Base-by-base conservation (phyloP, 2,113 vertebrate genomes). In the Zapornia atra region DNA sequence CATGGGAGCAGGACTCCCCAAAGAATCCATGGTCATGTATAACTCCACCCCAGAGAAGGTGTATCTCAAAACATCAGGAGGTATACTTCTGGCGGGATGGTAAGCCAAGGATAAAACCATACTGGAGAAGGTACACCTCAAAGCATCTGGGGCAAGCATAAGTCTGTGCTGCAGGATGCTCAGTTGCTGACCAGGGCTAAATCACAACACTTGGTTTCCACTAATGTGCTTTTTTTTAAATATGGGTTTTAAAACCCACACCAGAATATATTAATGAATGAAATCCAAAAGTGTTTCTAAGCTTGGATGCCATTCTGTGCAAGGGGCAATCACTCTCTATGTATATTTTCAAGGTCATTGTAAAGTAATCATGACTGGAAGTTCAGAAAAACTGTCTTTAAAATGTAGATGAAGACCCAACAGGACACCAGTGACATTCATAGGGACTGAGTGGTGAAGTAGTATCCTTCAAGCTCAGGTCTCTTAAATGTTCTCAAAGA, bases 381-480 rank as follows among this genome's bases (percentile, higher is more conserved):
- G 9, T 80, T 63, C 79, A 61, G 83, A 68, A 92, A 92, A 61
- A 46, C 63, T 44, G 79, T 86, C 89, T 63, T 88, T 82, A 96
- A 84, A 38, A 61, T 38, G 33, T 73, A 68, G 64, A 56, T 7
- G 15, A 94, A 91, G 80, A 93, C 90, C 51, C 19, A 84, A 61
- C 7, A 75, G 88, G 86, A 84, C 33, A 40, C 75, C 75, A 92
- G 48, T 61, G 84, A 82, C 81, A 77, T 34, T 95, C 15, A 11
- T 12, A 91, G 71, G 40, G 60, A 88, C 78, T 73, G 20, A 84
- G 40, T 22, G 33, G 64, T 64, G 86, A 95, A 77, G 60, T n/a
- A 54, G 68, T 71, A 59, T 92, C 79, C 88, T 97, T 29, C 79
- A 96, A 42, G 88, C 86, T 64, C 95, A 44, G 16, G 63, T 96